Percentiles rank a stretch among this genome's conserved stretches.
Conservation (phyloP, 2,888 invertebrate genomes). For the Pyrochroa serraticornis region DNA sequence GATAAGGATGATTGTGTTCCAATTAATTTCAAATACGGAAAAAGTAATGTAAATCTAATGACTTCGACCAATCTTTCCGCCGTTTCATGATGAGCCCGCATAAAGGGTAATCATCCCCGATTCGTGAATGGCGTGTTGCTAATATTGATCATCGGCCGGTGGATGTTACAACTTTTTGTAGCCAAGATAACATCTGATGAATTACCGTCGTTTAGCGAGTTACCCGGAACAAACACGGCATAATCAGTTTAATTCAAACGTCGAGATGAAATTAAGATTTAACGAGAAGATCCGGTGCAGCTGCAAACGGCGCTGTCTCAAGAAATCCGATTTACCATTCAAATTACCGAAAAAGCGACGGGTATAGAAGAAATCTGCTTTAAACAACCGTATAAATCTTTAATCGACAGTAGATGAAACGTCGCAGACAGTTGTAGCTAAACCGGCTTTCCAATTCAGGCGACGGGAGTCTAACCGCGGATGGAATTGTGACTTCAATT, state of each 20-base stretch:
- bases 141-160: conserved; percentile 5
- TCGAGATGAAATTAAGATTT: conserved; percentile 1
- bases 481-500: conserved; percentile 27
- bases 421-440: conserved; percentile 15
- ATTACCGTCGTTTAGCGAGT: conserved; percentile 6
- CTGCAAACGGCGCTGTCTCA: too few relatives aligned
- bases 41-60: background rate
- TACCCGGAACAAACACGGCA: conserved; percentile 7
- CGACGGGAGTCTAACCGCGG: conserved; percentile 13
- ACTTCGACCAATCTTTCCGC: background rate
- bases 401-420: conserved; percentile 2
- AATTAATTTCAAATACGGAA: background rate
- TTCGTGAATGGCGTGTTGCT: conserved; percentile 10
- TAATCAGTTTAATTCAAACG: conserved; percentile 12
- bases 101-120: background rate
- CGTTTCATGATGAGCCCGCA: background rate
- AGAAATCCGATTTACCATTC: too few relatives aligned
- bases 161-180: conserved; percentile 12
- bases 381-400: too few relatives aligned
- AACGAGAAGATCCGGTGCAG: too few relatives aligned
- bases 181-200: conserved; percentile 11
- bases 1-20: background rate
- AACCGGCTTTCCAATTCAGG: conserved; percentile 25
- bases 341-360: too few relatives aligned
- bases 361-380: too few relatives aligned